Evolutionary conservation across 2,113 vertebrate genomes (phyloP).

Genomic region (Pelvicachromis taeniatus): DNA sequence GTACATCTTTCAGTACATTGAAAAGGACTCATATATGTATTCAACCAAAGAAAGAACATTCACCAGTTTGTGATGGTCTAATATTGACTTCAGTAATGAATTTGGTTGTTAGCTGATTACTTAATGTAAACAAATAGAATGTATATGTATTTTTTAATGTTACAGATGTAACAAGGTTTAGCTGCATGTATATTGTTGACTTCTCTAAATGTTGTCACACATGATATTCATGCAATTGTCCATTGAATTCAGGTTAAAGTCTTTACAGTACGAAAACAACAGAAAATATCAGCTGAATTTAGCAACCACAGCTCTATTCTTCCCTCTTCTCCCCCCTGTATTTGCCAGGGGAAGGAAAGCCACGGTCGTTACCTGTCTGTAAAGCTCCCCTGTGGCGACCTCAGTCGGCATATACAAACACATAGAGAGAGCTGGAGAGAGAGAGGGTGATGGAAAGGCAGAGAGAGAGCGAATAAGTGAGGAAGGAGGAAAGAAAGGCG

Average conservation of each 20-base stretch:
- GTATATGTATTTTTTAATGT: neutral
- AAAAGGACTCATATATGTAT: neutral
- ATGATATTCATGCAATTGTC: neutral
- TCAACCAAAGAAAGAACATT: neutral
- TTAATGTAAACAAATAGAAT: neutral
- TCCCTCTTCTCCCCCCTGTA: neutral
- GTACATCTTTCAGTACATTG: neutral
- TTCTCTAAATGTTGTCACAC: neutral
- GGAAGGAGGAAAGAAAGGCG: conserved; percentile 15
- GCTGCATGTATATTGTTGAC: neutral
- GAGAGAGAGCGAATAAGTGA: conserved; percentile 3
- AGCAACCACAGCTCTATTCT: neutral
- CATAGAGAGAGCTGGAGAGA: neutral
- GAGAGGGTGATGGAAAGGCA: neutral
- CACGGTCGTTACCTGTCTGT: conserved; percentile 56
- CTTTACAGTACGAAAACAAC: neutral
- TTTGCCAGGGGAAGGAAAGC: conserved; percentile 26
- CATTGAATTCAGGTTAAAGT: neutral
- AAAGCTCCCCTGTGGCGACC: conserved; percentile 55
- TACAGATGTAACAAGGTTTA: neutral
- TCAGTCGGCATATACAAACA: conserved; percentile 61
- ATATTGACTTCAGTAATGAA: neutral
- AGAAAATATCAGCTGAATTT: neutral
- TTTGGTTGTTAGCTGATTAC: neutral
- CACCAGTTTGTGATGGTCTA: neutral